Evolutionary conservation across 2,797 vertebrate genomes (phyloP), one percentile per base, ranked within the genome.

Genomic region (Sparidentex hasta): DNA sequence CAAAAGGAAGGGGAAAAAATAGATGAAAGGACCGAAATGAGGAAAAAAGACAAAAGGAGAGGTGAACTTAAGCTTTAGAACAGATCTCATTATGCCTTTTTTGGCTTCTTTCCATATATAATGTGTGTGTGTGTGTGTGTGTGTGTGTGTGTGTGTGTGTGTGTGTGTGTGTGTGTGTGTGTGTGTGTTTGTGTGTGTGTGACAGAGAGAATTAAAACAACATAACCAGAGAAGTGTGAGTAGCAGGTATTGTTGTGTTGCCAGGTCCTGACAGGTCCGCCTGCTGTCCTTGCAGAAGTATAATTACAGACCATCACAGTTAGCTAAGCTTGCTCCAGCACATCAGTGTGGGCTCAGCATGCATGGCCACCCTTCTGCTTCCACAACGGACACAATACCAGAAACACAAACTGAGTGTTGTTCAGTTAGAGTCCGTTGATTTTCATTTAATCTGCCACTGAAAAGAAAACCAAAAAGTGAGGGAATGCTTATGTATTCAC

Each of bases 231-330:
- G 3, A 13, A 51, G 55, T 48, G 17, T 5, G 20, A 73, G 62
- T 23, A 55, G 16, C 67, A 68, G 51, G 55, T 65, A 44, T 52
- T 67, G 65, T 48, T 76, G 65, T 33, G 83, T 81, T 77, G 54
- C 64, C 65, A 73, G 65, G 57, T 78, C 84, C 66, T 77, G 54
- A 61, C 65, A 73, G 65, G 57, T 78, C 84, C 66, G 61, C 48
- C 38, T 27, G 51, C 18, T 57, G 63, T 81, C 68, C 74, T 79
- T 62, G 80, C 68, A 50, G 76, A 79, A 69, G 38, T 79, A 93
- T 91, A 90, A 93, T 93, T 91, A 90, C 70, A 81, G 86, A 75
- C 69, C 71, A 64, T 75, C 79, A 82, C 76, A 77, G 87, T 93
- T 80, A 88, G 70, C 84, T 90, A 90, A 85, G 77, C 82, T 64